These are phyloP conservation scores for Danio aesculapii DNA, from an alignment of 2,797 vertebrate genomes.

Conservation along the genomic window DNA sequence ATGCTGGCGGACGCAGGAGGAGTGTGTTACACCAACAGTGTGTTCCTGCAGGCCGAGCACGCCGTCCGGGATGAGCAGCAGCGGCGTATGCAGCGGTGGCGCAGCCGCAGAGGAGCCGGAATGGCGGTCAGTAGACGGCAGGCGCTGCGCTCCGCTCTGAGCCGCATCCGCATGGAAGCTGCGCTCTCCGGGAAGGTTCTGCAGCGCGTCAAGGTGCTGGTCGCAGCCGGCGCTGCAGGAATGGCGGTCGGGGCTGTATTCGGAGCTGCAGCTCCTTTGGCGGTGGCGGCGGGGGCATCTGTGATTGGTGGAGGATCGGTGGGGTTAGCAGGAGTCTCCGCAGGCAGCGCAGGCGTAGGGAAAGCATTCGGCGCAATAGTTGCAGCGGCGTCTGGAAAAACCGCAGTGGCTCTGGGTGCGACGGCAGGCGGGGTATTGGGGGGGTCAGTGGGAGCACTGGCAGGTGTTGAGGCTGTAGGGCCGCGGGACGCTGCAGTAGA, in stretches of 20 bases:
- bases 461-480: slow-evolving; percentile 68
- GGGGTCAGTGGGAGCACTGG: slow-evolving; percentile 71
- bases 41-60: slow-evolving; percentile 74
- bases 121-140: slow-evolving; percentile 35
- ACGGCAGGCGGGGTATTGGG: slow-evolving; percentile 75
- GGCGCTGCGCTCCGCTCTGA: slow-evolving; percentile 52
- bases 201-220: slow-evolving; percentile 71
- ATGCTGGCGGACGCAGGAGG: slow-evolving; percentile 67
- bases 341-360: slow-evolving; percentile 64
- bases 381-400: slow-evolving; percentile 70
- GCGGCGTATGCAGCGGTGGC: slow-evolving; percentile 61
- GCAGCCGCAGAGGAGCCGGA: slow-evolving; percentile 35
- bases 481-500: slow-evolving; percentile 72
- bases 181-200: slow-evolving; percentile 74
- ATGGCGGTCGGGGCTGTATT: slow-evolving; percentile 74
- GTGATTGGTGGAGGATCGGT: slow-evolving; percentile 67
- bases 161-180: slow-evolving; percentile 65
- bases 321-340: slow-evolving; percentile 72
- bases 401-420: slow-evolving; percentile 72
- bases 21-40: slow-evolving; percentile 72
- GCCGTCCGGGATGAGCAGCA: slow-evolving; percentile 75
- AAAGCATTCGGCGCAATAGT: slow-evolving; percentile 75
- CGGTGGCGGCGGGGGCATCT: slow-evolving; percentile 72
- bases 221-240: slow-evolving; percentile 76
- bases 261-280: slow-evolving; percentile 74